These are phyloP conservation scores for Siphamia tubifer DNA, from an alignment of 2,113 vertebrate genomes.

Conservation along the genomic window DNA sequence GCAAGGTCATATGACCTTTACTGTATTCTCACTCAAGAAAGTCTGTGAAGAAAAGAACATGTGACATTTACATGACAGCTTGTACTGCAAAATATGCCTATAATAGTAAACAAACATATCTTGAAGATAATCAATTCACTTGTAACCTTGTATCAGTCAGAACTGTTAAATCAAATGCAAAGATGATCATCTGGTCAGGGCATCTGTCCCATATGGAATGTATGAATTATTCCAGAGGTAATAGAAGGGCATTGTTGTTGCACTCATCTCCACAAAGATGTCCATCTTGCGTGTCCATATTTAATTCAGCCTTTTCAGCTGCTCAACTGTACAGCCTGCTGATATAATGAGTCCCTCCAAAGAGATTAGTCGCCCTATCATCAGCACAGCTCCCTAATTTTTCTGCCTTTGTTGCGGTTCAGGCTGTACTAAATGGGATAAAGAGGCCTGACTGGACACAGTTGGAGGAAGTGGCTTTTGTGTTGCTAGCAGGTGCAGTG, in stretches of 20 bases:
- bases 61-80: not conserved
- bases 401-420: constrained; percentile 74
- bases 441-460: constrained; percentile 69
- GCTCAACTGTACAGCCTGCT: constrained; percentile 67
- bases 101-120: constrained; percentile 12
- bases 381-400: constrained; percentile 76
- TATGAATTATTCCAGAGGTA: constrained; percentile 68
- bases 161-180: constrained; percentile 6
- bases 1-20: constrained; percentile 25
- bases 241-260: constrained; percentile 53
- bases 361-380: constrained; percentile 80
- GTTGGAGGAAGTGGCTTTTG: constrained; percentile 80
- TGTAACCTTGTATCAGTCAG: constrained; percentile 24
- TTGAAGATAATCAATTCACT: constrained; percentile 22
- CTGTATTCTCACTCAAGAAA: not conserved
- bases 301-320: constrained; percentile 71
- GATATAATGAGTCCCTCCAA: constrained; percentile 76
- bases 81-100: not conserved
- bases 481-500: constrained; percentile 77
- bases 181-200: constrained; percentile 3
- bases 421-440: constrained; percentile 72
- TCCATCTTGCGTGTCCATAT: constrained; percentile 64
- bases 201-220: constrained; percentile 67
- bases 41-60: not conserved
- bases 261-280: constrained; percentile 70